Percentiles rank a stretch among this genome's conserved stretches.
Evolutionary conservation across 2,888 invertebrate genomes (phyloP).

Genomic region (Tiphia femorata): DNA sequence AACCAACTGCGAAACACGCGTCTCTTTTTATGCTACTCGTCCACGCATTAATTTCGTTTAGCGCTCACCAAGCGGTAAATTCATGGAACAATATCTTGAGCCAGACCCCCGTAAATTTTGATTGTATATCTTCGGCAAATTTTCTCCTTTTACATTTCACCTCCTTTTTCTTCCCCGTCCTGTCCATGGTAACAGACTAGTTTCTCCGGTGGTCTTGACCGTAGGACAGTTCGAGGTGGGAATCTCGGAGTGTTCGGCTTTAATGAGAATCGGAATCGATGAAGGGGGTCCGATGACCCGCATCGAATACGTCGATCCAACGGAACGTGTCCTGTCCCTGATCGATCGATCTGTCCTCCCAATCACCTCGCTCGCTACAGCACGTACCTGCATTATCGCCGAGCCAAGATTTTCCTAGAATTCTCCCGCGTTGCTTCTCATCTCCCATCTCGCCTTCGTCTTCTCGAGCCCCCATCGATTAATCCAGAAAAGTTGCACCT

Average conservation of each 20-base stretch:
- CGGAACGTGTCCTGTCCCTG: too few relatives aligned
- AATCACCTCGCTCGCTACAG: neutral
- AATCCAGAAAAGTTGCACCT: constrained; percentile 35
- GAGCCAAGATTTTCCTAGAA: constrained; percentile 14
- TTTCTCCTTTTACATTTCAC: neutral
- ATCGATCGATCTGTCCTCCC: constrained; percentile 5
- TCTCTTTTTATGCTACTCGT: too few relatives aligned
- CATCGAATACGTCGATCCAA: neutral
- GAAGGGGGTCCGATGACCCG: neutral
- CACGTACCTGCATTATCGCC: constrained; percentile 15
- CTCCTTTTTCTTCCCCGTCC: too few relatives aligned
- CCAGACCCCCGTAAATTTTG: neutral
- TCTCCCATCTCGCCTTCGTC: constrained; percentile 12
- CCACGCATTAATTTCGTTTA: neutral
- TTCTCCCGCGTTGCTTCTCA: constrained; percentile 1
- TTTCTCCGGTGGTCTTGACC: too few relatives aligned
- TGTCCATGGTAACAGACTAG: too few relatives aligned
- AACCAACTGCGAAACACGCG: too few relatives aligned
- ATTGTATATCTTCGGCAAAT: neutral
- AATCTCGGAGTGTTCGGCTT: too few relatives aligned
- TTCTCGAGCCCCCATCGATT: constrained; percentile 38
- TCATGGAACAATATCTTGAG: neutral
- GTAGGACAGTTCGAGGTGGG: too few relatives aligned
- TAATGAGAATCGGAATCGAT: neutral
- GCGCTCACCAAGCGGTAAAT: neutral